Evolutionary conservation across 2,888 invertebrate genomes (phyloP), one percentile per base, ranked within the genome.

Genomic region (Parnassius apollo): DNA sequence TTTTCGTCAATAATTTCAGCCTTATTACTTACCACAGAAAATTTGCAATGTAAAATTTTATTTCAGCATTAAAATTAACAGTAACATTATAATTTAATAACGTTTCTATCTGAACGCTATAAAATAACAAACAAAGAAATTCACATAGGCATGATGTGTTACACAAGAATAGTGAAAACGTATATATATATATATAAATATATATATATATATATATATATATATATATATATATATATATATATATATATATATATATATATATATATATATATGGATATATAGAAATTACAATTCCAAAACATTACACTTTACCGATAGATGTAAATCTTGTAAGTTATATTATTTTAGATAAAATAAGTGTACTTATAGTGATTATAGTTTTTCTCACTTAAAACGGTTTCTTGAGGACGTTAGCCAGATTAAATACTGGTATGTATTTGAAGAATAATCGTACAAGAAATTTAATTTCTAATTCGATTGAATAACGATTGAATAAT

Each of bases 391-490:
- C 18, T 18, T 18, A 18, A 18, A 18, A 18, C 18, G 18, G 0
- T 18, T 18, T 18, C 18, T 1, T 18, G 18, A 35, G 4, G 35
- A 35, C 35, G 35, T 25, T 25, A 18, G 18, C 18, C 18, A 18
- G 18, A 18, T 18, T 18, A 18, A 18, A 18, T 18, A n/a, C n/a
- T n/a, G n/a, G n/a, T n/a, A 18, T 48, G 8, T 10, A 3, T 10
- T 45, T 12, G 45, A 9, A 45, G 45, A 45, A 12, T 48, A 46
- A 61, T 65, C 59, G 66, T 67, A 65, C 66, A 60, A n/a, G n/a
- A n/a, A 74, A 68, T 68, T 66, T 68, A 57, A 68, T 71, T 75
- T 71, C 74, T 72, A 68, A 58, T 45, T 57, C 57, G 57, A 53
- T 62, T 55, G 61, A 61, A 68, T 67, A 73, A n/a, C n/a, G n/a